phyloP scores from a whole-genome alignment of 2,888 invertebrate genomes.

The Clitarchus hookeri region DNA sequence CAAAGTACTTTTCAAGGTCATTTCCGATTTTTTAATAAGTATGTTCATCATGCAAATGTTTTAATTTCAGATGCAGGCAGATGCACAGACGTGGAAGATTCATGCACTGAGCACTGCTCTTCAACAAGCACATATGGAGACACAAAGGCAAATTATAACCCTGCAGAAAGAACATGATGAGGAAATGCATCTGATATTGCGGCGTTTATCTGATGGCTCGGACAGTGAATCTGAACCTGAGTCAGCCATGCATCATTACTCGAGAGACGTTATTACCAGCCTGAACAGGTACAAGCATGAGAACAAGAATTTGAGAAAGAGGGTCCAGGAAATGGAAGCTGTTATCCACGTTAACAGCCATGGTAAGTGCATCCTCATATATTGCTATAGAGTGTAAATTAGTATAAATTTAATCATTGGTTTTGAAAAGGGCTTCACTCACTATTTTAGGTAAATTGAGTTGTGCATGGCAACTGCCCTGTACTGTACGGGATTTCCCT shows the following conservation, averaged over 20 bases:
- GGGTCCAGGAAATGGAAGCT: slow-evolving; percentile 52
- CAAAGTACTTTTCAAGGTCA: too few species aligned
- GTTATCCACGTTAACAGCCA: slow-evolving; percentile 37
- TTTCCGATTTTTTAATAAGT: too few species aligned
- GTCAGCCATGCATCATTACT: slow-evolving; percentile 45
- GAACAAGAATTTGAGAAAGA: slow-evolving; percentile 50
- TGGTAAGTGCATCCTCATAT: background rate
- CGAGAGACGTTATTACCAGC: slow-evolving; percentile 30
- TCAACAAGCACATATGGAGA: slow-evolving; percentile 66
- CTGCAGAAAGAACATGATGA: slow-evolving; percentile 69
- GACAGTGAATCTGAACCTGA: slow-evolving; percentile 52
- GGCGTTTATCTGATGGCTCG: slow-evolving; percentile 63
- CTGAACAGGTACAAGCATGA: slow-evolving; percentile 48
- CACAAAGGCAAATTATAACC: slow-evolving; percentile 63
- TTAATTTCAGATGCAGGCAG: slow-evolving; percentile 67
- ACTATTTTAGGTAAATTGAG: too few species aligned
- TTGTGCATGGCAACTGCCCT: too few species aligned
- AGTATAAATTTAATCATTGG: too few species aligned
- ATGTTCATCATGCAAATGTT: background rate
- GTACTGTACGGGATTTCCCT: too few species aligned
- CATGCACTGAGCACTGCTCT: slow-evolving; percentile 69
- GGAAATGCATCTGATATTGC: slow-evolving; percentile 64
- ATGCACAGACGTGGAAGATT: slow-evolving; percentile 72
- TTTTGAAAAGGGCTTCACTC: too few species aligned
- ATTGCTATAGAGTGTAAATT: too few species aligned